Evolutionary conservation across 2,113 vertebrate species (phyloP), one percentile per base, ranked within the genome.

Genomic region (Chloropsis hardwickii): DNA sequence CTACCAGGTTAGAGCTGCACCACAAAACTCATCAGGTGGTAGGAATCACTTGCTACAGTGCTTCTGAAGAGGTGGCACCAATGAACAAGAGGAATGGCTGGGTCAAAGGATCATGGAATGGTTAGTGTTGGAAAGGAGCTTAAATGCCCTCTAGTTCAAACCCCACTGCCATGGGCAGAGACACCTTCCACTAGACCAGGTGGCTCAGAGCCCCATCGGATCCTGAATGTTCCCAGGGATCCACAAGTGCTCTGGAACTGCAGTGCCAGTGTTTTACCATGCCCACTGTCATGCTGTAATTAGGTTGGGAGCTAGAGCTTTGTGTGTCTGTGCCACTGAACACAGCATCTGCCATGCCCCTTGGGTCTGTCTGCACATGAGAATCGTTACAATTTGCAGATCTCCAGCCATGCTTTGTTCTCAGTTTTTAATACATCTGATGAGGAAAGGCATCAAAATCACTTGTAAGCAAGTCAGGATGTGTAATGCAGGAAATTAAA

Each of bases 401-500:
- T 76, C 47, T 82, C 62, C 6, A 9, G 62, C 67, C 39, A 20
- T 13, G 64, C 58, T 93, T 88, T 92, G 60, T 73, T 91, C 71
- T 83, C 25, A 14, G 58, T 27, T 96, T 86, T 71, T 71, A 88
- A 71, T 31, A 14, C 45, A 65, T 65, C n/a, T 4, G 3, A 62
- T 11, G 51, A 85, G 65, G 42, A 80, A 37, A 93, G 54, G 72
- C 88, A 88, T 86, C 25, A 56, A 74, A 94, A 84, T 94, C 13
- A 4, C 50, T 88, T 70, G 33, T 80, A 78, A 91, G 57, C 51
- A 33, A 88, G 53, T 60, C 67, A 42, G 54, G 72, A 47, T 74
- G 71, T 47, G 12, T 70, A 70, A 74, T 25, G 40, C 85, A 90
- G 72, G 76, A 88, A 94, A 90, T 94, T 54, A 95, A 95, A 37